Base-by-base conservation (phyloP, 2,888 invertebrate species). In the Odontocerum albicorne region DNA sequence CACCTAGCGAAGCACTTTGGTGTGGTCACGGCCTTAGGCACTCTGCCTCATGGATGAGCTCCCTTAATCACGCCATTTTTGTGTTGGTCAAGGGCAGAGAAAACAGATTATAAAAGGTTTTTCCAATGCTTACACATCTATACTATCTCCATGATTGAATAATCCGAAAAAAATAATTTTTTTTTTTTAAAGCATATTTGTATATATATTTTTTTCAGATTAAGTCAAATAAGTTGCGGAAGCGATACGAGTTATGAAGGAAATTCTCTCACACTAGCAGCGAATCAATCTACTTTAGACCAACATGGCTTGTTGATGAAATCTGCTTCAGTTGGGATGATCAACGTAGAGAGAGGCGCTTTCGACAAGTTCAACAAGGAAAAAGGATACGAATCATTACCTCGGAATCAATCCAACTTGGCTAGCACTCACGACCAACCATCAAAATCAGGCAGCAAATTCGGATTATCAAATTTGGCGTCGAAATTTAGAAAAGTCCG, bases 261-360 rank as follows among this genome's bases (percentile, higher is more conserved):
- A 15, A 55, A 60, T 27, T 49, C 51, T 17, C 31, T 49, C 13
- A 39, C 39, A n/a, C 17, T 38, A 10, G 17, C 40, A 2, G 33
- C 40, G n/a, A 68, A 71, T 0, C 71, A 71, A 40, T 64, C 68
- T 1, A 63, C 66, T 55, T 63, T 62, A 1, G 47, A 42, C 38
- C 42, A 27, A 20, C 72, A 71, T 57, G 78, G 79, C 46, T 63
- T 75, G 6, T 69, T 87, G n/a, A 80, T 84, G 0, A 86, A 90
- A 64, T 88, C 88, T 21, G 84, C 86, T 0, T 89, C 89, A 60
- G 88, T 84, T 0, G 88, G 88, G n/a, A 87, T 89, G 83, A 87
- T 89, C 52, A 85, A 86, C 63, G 77, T 86, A 1, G 85, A 86
- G 59, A 72, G 79, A 3, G 79, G 81, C 17, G 74, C 82, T 0